A percentile compares a stretch with the other conserved stretches of the same genome.
Evolutionary conservation across 2,888 invertebrate species (phyloP).

Genomic region (Drosophila percnosoma): DNA sequence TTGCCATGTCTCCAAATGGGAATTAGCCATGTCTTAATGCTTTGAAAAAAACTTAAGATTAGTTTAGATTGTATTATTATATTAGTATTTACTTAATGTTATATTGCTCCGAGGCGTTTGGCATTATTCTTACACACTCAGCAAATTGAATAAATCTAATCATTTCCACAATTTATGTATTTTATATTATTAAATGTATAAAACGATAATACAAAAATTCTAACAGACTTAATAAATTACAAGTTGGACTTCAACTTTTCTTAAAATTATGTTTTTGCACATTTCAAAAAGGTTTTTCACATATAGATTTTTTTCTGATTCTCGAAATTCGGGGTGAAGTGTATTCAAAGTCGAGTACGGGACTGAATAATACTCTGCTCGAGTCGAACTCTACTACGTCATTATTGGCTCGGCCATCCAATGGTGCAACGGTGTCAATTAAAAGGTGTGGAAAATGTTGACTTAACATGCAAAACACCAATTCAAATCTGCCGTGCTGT

Average conservation of each 20-base stretch:
- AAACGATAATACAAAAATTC: too few relatives aligned
- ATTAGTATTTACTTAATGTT: background rate
- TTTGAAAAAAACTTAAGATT: background rate
- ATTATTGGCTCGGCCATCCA: constrained; percentile 20
- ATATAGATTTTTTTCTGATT: too few relatives aligned
- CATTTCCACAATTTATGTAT: background rate
- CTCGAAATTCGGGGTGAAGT: background rate
- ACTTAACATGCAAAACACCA: constrained; percentile 72
- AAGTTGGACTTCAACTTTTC: background rate
- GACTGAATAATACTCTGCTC: background rate
- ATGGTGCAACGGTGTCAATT: constrained; percentile 47
- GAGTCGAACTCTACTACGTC: constrained; percentile 7
- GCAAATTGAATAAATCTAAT: background rate
- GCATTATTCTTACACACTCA: background rate
- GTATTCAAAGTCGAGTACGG: background rate
- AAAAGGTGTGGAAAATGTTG: constrained; percentile 71
- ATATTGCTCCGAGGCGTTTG: background rate
- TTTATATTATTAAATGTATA: background rate
- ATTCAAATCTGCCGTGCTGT: constrained; percentile 49
- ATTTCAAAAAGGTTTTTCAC: background rate
- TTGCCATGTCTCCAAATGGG: background rate
- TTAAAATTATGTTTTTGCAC: background rate
- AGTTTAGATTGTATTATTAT: background rate
- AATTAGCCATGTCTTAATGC: background rate
- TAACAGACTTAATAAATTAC: background rate